phyloP scores from a whole-genome alignment of 2,888 invertebrate species.

The Phanerotoma sp. region DNA sequence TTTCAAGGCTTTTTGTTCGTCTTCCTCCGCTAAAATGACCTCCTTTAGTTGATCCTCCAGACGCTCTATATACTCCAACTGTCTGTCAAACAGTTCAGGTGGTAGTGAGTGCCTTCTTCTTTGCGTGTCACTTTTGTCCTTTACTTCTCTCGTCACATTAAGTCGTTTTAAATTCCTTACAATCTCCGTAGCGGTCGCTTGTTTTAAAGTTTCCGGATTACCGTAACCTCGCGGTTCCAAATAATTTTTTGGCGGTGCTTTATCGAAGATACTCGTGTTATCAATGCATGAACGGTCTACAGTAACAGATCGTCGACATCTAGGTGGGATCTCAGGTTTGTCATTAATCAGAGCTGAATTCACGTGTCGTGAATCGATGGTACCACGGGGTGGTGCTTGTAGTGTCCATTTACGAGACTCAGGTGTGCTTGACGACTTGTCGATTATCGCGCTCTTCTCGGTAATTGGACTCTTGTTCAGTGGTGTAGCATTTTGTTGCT shows the following conservation, averaged over 20 bases:
- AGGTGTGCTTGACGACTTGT: constrained; percentile 36
- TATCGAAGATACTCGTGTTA: constrained; percentile 52
- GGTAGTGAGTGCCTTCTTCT: constrained; percentile 41
- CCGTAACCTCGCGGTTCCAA: constrained; percentile 36
- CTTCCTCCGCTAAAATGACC: constrained; percentile 47
- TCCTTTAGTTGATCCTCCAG: constrained; percentile 47
- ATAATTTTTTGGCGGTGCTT: constrained; percentile 38
- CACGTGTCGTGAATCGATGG: constrained; percentile 41
- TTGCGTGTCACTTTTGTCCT: constrained; percentile 31
- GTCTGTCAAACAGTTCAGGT: constrained; percentile 43
- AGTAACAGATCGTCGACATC: constrained; percentile 38
- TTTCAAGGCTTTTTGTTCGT: constrained; percentile 39
- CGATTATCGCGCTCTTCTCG: constrained; percentile 49
- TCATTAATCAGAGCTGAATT: constrained; percentile 52
- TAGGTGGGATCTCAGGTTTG: constrained; percentile 36
- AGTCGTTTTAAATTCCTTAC: constrained; percentile 46
- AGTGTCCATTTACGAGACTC: constrained; percentile 31
- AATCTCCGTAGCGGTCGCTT: constrained; percentile 41
- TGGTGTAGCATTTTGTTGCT: constrained; percentile 35
- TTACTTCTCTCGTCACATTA: constrained; percentile 34
- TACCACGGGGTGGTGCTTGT: constrained; percentile 29
- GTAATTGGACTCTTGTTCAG: constrained; percentile 45
- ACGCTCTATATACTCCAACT: constrained; percentile 46
- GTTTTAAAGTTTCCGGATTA: constrained; percentile 37
- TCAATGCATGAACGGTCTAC: constrained; percentile 53